Base-by-base conservation (phyloP, 1,140 invertebrate genomes). In the Agrilus planipennis region DNA sequence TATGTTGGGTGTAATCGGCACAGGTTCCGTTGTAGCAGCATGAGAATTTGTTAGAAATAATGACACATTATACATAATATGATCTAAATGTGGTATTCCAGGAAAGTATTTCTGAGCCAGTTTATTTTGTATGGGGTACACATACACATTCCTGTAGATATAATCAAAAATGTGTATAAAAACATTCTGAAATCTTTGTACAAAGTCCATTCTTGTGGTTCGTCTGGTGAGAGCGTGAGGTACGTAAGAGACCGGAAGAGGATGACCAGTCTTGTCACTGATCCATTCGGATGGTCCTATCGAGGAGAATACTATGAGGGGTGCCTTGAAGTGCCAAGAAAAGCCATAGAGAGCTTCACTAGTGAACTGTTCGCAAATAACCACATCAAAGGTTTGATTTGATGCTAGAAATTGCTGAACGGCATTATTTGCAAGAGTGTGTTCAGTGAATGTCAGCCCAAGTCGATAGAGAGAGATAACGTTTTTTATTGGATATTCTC, bases 291-390 rank as follows among this genome's bases (percentile, higher is more conserved):
- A 52, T 2, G 53, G 35, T 4, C 50, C 47, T 10, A 50, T 27
- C 1, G 60, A 49, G 41, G 64, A 67, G 5, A 73, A 47, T 0
- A 65, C 62, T 3, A 84, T 70, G 0, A 75, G 65, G 0, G 78
- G 78, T 2, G 70, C 71, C 30, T 72, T 61, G 17, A 80, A 68
- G 49, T 76, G 69, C 40, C 75, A 60, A 23, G 72, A 68, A 12
- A 83, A 58, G 5, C 68, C 73, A 36, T 79, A 58, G 45, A 72
- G 71, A 50, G 78, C 81, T 40, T 82, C 75, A 32, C 68, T 72
- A 25, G 79, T 76, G 49, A 82, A 80, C 39, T 69, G 66, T 54
- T 82, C 79, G 4, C 73, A 61, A 0, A 84, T 54, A 4, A 80
- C 66, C 0, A 81, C 51, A 53, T 84, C 80, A 42, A 73, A 84